Evolutionary conservation across 2,113 vertebrate genomes (phyloP), one percentile per base, ranked within the genome.

Genomic region (Sula dactylatra): DNA sequence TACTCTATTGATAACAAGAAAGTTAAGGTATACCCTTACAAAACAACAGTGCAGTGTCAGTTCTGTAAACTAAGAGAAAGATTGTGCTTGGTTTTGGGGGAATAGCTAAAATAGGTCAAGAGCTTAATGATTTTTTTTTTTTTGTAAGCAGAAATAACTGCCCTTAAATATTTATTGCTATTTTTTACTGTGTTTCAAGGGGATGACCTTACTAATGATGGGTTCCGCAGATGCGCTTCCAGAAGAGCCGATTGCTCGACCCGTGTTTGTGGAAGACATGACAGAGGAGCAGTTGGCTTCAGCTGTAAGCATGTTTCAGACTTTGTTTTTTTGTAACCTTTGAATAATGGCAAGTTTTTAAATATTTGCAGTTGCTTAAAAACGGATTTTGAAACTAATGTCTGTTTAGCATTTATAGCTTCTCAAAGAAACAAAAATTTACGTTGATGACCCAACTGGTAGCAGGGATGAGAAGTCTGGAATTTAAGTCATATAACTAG

Each of bases 221-320:
- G 99, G 99, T 21, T 99, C 99, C 0, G 99, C 99, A 45, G 99
- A 99, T 1, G 99, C 99, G 3, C 98, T 99, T 84, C 99, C 99
- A 0, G 99, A 99, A 87, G 99, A 99, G 81, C 99, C 99, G 2
- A 88, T 98, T 36, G 98, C 99, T 77, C 98, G 99, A 34, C 99
- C 99, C 17, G 98, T 99, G 97, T 99, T 99, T 87, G 99, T 99
- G 8, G 99, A 99, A 98, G 99, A 99, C 97, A 99, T 99, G 99
- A 99, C 99, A 29, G 99, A 99, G 97, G 99, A 99, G 94, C 99
- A 99, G 98, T 96, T 99, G 90, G 99, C 99, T 65, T 99, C 99
- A 47, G 99, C 99, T 78, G 99, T 99, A 98, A 99, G 99, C 97
- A 5, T 50, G 2, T 62, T 70, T 74, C 50, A 67, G 7, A 13